Base-by-base conservation (phyloP, 2,888 invertebrate species). In the Ischnus inquisitorius region DNA sequence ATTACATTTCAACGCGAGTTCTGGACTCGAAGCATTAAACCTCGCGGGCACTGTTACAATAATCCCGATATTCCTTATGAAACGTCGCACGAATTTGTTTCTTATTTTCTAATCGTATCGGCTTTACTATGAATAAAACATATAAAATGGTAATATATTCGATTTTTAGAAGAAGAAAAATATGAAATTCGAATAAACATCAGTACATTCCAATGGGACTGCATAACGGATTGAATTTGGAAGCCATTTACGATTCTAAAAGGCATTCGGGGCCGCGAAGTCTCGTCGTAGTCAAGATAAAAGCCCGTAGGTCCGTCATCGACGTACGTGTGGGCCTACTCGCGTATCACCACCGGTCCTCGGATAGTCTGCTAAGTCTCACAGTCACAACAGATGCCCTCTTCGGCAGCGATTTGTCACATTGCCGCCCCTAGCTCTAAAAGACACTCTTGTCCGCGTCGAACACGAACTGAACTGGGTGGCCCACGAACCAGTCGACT, bases 341-440 rank as follows among this genome's bases (percentile, higher is more conserved):
- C 41, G 22, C 28, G 41, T 16, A 62, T 64, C 48, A 25, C 68
- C 68, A 41, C 68, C 25, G 28, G 77, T n/a, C 6, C 25, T 34
- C 19, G 46, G 57, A 74, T 76, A 72, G 86, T 91, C 91, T 91
- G 91, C 88, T 91, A 87, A 91, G 88, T 89, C 88, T 91, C 91
- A 90, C 80, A 86, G 64, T 34, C 75, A 34, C 82, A 91, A 88
- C 91, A 91, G 91, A 91, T 90, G 90, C 89, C 88, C 80, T 64
- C 41, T 69, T 65, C 54, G 57, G 54, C 71, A 62, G 83, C 72
- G 74, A 84, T 84, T 74, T 78, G 80, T 84, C 83, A 80, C 80
- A 78, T 80, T 62, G 80, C 43, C 75, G 25, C 64, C n/a, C 51
- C 54, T 64, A 80, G 60, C 64, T 76, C 67, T 67, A 62, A 54